Evolutionary conservation across 1,140 invertebrate genomes (phyloP), one percentile per base, ranked within the genome.

Genomic region (Bombus breviceps): DNA sequence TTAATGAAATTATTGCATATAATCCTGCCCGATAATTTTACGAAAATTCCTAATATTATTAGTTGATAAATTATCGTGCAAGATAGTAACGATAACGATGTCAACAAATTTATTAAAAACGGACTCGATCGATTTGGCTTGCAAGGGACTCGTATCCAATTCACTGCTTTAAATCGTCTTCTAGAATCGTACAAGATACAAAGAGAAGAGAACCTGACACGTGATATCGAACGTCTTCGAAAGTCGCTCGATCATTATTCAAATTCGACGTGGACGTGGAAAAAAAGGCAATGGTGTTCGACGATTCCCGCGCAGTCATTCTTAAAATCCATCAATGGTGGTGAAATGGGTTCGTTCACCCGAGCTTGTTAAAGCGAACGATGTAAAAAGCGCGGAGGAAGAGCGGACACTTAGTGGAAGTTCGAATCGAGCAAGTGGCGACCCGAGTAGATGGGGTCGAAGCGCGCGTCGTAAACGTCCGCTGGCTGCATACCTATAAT

Each of bases 401-500:
- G n/a, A n/a, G 5, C 41, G 37, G 10, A 43, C 71, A 72, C 37
- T 77, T 79, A 73, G 15, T 41, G 72, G 57, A 86, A 89, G 88
- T 89, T 89, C 78, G 81, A 85, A 88, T 81, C 76, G 81, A 66
- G 25, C 3, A 32, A 32, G 37, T 37, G 57, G 43, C 66, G 59
- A 59, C 39, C 34, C 34, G 41, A 57, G 59, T 64, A 62, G 64
- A 43, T 79, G 78, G 39, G 18, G 47, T 82, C 32, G 78, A 79
- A 79, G 73, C 85, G 81, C 39, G 73, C 57, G 34, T 77, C 85
- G 88, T 89, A 90, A 89, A 90, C 85, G 88, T 89, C 86, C 59
- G 34, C 81, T 66, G 76, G 81, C 68, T 81, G 88, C 88, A 87
- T 89, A 86, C 59, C 88, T 89, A 84, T 90, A 90, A 90, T 90